Evolutionary conservation across 2,797 vertebrate genomes (phyloP).

Genomic region (Scolopax bukidnonensis): DNA sequence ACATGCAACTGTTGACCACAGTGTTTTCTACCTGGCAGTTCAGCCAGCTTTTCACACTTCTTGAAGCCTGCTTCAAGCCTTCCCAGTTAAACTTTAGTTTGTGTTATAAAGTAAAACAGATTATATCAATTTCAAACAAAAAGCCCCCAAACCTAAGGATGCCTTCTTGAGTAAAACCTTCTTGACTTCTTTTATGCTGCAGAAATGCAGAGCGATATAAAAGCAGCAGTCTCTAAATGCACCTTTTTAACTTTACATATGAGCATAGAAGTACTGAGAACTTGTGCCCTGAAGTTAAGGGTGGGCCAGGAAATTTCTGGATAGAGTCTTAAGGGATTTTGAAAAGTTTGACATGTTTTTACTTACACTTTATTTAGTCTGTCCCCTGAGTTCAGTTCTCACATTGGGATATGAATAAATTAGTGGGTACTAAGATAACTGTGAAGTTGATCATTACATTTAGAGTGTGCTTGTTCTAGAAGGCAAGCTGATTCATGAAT

Average conservation of each 20-base stretch:
- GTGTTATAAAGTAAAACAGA: neutral
- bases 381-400: neutral
- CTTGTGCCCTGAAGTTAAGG: neutral
- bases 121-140: neutral
- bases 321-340: neutral
- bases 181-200: neutral
- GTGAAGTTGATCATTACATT: neutral
- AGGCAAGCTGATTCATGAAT: neutral
- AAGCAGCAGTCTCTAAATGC: neutral
- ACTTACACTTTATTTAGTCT: slow-evolving; percentile 4
- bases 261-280: neutral
- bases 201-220: neutral
- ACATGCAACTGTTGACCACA: neutral
- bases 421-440: neutral
- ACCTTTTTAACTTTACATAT: neutral
- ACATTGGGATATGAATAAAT: neutral
- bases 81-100: neutral
- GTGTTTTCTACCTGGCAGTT: neutral
- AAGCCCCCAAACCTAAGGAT: fast-evolving
- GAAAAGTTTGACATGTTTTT: neutral
- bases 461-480: neutral
- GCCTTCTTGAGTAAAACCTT: neutral
- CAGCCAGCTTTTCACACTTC: neutral
- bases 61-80: neutral
- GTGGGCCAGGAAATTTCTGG: neutral